Base-by-base conservation (phyloP, 2,888 invertebrate species). In the Autographa gamma region DNA sequence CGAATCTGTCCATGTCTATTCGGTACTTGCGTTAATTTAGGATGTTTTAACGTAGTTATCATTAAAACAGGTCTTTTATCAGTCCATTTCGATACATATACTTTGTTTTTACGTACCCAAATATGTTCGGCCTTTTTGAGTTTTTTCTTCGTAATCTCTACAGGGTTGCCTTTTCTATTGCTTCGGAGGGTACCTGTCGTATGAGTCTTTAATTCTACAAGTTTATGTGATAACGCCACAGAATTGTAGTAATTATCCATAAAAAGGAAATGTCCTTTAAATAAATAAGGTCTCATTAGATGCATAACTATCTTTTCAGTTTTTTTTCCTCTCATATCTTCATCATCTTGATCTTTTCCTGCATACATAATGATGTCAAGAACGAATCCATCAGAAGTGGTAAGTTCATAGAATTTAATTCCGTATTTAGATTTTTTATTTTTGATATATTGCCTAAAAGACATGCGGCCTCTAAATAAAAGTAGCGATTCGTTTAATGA, bases 171-270 rank as follows among this genome's bases (percentile, higher is more conserved):
- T 69, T 61, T 65, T 0, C 69, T 8, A 34, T 69, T 61, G 7
- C 13, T 0, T 0, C 61, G 19, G 0, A 69, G 7, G 0, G 61
- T 69, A 41, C 69, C 69, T 19, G 6, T 61, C 0, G 19, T 43
- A 7, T 69, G 69, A 0, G 69, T 69, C 56, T 56, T 69, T 11
- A 65, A 56, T 32, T 59, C 62, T 0, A 70, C 0, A 14, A 70
- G 16, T 66, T 70, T 70, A 2, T 62, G 7, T 2, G 62, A 61
- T 0, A 70, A 31, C 4, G 0, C 3, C 11, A 66, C 58, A 1
- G 62, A 66, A 65, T 66, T 69, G 54, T 69, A 69, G 41, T 43
- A 64, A 14, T 64, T 69, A 18, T 64, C 69, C 69, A 69, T 69
- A 18, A 60, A 69, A 8, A 69, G 52, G 7, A 54, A 13, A 13